Evolutionary conservation across 2,113 vertebrate genomes (phyloP), one percentile per base, ranked within the genome.

Genomic region (Scopus umbretta): DNA sequence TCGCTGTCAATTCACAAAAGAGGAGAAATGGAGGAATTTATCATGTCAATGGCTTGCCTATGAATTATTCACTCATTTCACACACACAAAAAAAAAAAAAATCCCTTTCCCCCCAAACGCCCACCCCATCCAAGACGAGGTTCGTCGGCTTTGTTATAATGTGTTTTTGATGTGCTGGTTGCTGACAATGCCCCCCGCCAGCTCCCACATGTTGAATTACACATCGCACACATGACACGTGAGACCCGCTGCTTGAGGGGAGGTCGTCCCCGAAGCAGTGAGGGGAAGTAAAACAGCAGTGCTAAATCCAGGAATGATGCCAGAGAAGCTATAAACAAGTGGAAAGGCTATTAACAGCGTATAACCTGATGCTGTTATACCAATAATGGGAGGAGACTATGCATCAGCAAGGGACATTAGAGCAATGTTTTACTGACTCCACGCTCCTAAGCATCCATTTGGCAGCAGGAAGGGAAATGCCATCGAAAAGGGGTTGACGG

Each of bases 61-160:
- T 96, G 94, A 96, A 96, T 96, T 90, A 96, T 95, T 97, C 93
- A 95, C 86, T 81, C 30, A 5, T 76, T 92, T 62, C 45, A 30
- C 50, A 43, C 10, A 43, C 10, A 43, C 10, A 22, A 12, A 59
- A 52, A 79, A 66, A 32, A 22, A 43, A 55, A 62, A 40, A 84
- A 32, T 8, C 63, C 55, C 32, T 43, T 36, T 36, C 34, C 18
- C 29, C 29, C 21, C 12, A 22, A 6, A 4, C 42, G 49, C 59
- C 63, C 23, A 66, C 11, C 63, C 61, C 36, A 13, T 29, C 74
- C 34, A 1, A 16, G 81, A 50, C 17, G 76, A 87, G 83, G 71
- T 67, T 90, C 2, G 1, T 23, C 7, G 58, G 18, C 74, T 71
- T 83, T 71, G 87, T 42, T 32, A 29, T 13, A 9, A n/a, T 15